Evolutionary conservation across 2,888 invertebrate genomes (phyloP).

Genomic region (Scaptomyza polygonia): DNA sequence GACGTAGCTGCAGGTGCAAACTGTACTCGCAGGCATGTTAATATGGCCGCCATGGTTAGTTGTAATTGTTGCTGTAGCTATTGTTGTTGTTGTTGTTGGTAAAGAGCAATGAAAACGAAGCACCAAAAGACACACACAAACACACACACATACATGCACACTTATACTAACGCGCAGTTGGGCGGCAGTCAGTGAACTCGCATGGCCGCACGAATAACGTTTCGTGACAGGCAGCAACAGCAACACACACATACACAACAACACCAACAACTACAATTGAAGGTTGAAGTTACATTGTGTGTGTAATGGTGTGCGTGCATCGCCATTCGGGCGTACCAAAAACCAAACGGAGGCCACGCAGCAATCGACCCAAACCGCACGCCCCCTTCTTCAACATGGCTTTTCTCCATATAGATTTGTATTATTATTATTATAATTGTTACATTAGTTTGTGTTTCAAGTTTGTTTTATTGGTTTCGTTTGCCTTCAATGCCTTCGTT

Average conservation of each 20-base stretch:
- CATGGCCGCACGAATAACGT: constrained; percentile 82
- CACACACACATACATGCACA: constrained; percentile 8
- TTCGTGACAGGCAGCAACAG: constrained; percentile 71
- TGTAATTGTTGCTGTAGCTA: constrained; percentile 36
- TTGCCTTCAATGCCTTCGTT: constrained; percentile 70
- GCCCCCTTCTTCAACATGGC: constrained; percentile 22
- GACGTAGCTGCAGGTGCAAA: constrained; percentile 73
- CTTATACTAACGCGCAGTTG: constrained; percentile 49
- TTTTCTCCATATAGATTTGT: constrained; percentile 52
- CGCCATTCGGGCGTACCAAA: constrained; percentile 80
- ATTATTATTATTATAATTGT: constrained; percentile 58
- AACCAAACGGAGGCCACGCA: constrained; percentile 76
- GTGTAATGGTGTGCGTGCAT: constrained; percentile 67
- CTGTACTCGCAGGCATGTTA: constrained; percentile 70
- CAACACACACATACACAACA: constrained; percentile 31
- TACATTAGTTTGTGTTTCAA: constrained; percentile 55
- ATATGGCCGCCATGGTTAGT: constrained; percentile 74
- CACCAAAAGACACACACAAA: constrained; percentile 59
- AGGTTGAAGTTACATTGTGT: constrained; percentile 73
- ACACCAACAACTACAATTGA: constrained; percentile 67
- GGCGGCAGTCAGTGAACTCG: constrained; percentile 80
- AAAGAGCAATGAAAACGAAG: constrained; percentile 75
- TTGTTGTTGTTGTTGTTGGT: constrained; percentile 39
- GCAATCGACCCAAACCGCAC: constrained; percentile 62
- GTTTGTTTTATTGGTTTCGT: constrained; percentile 29